Evolutionary conservation across 2,888 invertebrate genomes (phyloP), one percentile per base, ranked within the genome.

Genomic region (Cryptus viduatorius): DNA sequence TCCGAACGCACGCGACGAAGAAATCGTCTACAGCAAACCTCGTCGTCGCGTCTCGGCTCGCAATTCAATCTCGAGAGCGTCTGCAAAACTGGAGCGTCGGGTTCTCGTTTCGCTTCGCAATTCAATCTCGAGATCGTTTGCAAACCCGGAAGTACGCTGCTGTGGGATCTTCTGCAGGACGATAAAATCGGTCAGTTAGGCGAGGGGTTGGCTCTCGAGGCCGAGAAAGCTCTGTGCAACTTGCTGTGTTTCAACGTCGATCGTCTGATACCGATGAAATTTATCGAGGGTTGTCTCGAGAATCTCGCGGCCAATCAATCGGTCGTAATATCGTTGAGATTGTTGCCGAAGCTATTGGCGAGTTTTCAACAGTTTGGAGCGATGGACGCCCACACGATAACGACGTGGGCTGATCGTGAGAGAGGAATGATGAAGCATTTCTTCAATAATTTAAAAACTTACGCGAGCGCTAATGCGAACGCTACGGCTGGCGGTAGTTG

Each of bases 131-230:
- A 96, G 87, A 96, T 97, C 90, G 98, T 98, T 37, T 98, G 98
- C 93, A 96, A 97, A 89, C 97, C 98, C 56, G 98, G 98, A 1
- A 98, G 97, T 93, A 99, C 98, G 5, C 94, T 99, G 85, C 95
- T 99, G 1, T 99, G 98, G 98, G 98, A 99, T 94, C 94, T 99
- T 86, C 94, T 99, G 86, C 98, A 98, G 94, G 98, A 98, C 93
- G 97, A 97, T 89, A 97, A 96, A 94, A 98, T 98, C 93, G 96
- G 96, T 82, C 97, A 97, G 92, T 94, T 98, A 4, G 98, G 98
- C 0, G 98, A 98, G 94, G 98, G 98, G 0, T 94, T 99, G 73
- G 98, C 98, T 0, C 93, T 97, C n/a, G 98, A 98, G 94, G 98
- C 98, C 0, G 98, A 99, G 93, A 98, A 98, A 90, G 98, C 98